Evolutionary conservation across 2,888 invertebrate genomes (phyloP), one percentile per base, ranked within the genome.

Genomic region (Acrobasis repandana): DNA sequence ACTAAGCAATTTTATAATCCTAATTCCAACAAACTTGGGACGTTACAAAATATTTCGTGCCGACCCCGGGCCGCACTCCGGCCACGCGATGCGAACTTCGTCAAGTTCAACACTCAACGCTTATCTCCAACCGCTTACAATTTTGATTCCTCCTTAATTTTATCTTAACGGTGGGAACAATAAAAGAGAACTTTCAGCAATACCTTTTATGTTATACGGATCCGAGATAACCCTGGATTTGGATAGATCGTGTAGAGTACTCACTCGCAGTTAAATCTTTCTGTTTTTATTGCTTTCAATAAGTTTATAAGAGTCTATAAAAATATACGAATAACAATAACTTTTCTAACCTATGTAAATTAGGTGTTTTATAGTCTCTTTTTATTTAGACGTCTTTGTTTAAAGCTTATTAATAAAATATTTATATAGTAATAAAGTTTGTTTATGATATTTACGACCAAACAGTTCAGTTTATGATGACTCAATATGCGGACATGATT

Each of bases 61-160:
- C 75, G 75, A 74, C 75, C 75, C 76, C 64, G 61, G 62, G 16
- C 63, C 14, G 43, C 28, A 28, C 28, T n/a, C 64, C 61, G 56
- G 74, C 74, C 73, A 72, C 70, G 73, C 75, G 71, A 74, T 80
- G 76, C 77, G 67, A 84, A 88, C 83, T 86, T 80, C 76, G 75
- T 75, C 80, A 83, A 88, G 85, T 89, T 90, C 85, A 86, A 84
- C 86, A 85, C 83, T 86, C 82, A 83, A 80, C 85, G 85, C 85
- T 90, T 90, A 90, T 91, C 90, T 88, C 71, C 72, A 79, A 86
- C 81, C 84, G 83, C 85, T 89, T 87, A 88, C 88, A 86, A 88
- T 90, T 88, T 88, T 86, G 89, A 90, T 90, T 89, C 80, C 82
- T 83, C 83, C 84, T 83, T 86, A 86, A 89, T 89, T 86, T 88